Evolutionary conservation across 2,888 invertebrate species (phyloP).

Genomic region (Himalopsyche kuldschensis): DNA sequence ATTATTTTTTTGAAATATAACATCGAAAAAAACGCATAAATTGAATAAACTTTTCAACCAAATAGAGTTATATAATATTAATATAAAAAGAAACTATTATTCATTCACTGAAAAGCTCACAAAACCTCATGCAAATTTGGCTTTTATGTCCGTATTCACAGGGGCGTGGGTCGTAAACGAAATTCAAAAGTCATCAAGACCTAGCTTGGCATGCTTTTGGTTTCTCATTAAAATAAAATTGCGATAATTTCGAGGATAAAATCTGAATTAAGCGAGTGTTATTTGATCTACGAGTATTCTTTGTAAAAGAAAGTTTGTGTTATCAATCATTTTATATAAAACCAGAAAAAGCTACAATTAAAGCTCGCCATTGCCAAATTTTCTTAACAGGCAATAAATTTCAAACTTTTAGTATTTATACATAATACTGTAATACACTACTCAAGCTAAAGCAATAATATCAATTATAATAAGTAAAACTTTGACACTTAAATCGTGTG

Average conservation of each 20-base stretch:
- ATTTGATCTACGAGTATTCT: background rate
- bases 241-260: constrained; percentile 6
- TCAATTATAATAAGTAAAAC: too few relatives aligned
- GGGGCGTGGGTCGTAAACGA: background rate
- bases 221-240: constrained; percentile 16
- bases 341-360: background rate
- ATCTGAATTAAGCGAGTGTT: background rate
- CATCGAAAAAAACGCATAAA: too few relatives aligned
- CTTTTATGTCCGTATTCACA: background rate
- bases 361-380: background rate
- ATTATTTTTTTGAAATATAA: too few relatives aligned
- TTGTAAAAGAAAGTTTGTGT: background rate
- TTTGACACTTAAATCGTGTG: too few relatives aligned
- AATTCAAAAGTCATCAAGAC: background rate
- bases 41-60: too few relatives aligned
- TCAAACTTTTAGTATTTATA: background rate
- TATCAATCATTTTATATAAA: background rate
- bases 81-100: background rate
- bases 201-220: background rate
- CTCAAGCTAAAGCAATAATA: too few relatives aligned
- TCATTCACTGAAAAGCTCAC: background rate
- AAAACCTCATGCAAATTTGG: background rate
- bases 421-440: background rate
- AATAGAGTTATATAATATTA: too few relatives aligned
- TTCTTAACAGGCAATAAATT: background rate